Percentiles rank a stretch among this genome's conserved stretches.
phyloP scores from a whole-genome alignment of 2,888 invertebrate genomes.

The Chydorus sphaericus region DNA sequence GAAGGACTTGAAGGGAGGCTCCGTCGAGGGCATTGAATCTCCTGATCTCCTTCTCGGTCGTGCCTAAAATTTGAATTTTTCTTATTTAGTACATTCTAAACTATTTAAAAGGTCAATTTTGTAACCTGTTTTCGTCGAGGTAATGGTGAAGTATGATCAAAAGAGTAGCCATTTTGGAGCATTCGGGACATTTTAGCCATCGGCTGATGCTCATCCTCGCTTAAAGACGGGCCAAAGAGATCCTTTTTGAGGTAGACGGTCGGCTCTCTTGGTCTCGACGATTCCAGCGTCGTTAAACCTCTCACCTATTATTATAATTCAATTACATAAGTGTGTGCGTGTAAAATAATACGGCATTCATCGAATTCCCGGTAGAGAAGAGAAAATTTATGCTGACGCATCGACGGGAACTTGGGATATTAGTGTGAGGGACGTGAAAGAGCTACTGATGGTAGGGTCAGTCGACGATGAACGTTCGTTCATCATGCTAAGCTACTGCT shows the following conservation, averaged over 20 bases:
- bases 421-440: not conserved
- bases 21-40: constrained; percentile 33
- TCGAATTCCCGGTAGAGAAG: too few species aligned
- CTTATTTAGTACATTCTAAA: too few species aligned
- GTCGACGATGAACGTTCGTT: not conserved
- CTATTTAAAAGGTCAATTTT: too few species aligned
- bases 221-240: not conserved
- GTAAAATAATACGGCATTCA: too few species aligned
- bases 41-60: constrained; percentile 69
- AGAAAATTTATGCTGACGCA: too few species aligned
- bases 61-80: constrained; percentile 32
- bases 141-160: constrained; percentile 7
- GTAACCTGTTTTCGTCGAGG: constrained; percentile 27
- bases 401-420: not conserved
- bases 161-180: constrained; percentile 20
- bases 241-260: constrained; percentile 12
- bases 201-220: not conserved
- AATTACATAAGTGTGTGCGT: too few species aligned
- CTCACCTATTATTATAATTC: too few species aligned
- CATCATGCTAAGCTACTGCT: not conserved
- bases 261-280: too few species aligned
- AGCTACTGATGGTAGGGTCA: not conserved
- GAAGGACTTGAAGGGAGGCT: constrained; percentile 21
- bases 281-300: too few species aligned
- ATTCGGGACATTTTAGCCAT: too few species aligned